Evolutionary conservation across 1,140 invertebrate genomes (phyloP).

Genomic region (Luehdorfia chinensis): DNA sequence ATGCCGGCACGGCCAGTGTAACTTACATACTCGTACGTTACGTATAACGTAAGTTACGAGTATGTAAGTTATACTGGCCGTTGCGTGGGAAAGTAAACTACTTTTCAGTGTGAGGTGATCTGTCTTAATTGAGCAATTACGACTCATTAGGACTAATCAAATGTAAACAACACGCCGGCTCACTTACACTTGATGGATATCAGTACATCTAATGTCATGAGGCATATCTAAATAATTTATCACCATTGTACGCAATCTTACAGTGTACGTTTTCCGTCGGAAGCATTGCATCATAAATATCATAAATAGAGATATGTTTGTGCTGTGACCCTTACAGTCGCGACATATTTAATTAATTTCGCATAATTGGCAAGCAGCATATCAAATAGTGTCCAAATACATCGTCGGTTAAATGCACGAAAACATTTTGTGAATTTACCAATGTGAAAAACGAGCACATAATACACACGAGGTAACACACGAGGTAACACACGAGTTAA

Average conservation of each 20-base stretch:
- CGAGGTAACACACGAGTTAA: too few relatives aligned
- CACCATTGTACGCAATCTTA: not conserved
- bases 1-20: too few relatives aligned
- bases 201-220: constrained; percentile 5
- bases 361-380: not conserved
- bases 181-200: not conserved
- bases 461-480: too few relatives aligned
- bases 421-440: too few relatives aligned
- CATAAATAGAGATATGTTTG: constrained; percentile 1
- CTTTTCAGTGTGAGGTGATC: not conserved
- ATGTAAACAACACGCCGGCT: not conserved
- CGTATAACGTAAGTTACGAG: too few relatives aligned
- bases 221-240: constrained; percentile 5
- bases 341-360: constrained; percentile 1
- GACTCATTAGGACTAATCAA: not conserved
- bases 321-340: constrained; percentile 1
- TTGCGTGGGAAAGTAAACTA: constrained; percentile 1
- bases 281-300: constrained; percentile 9
- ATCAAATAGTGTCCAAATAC: not conserved
- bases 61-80: too few relatives aligned
- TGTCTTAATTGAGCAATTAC: not conserved
- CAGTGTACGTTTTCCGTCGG: constrained; percentile 6
- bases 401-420: too few relatives aligned
- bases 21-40: too few relatives aligned
- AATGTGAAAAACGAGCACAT: too few relatives aligned